Base-by-base conservation (phyloP, 2,888 invertebrate species). In the Cataglyphis altisquamis region DNA sequence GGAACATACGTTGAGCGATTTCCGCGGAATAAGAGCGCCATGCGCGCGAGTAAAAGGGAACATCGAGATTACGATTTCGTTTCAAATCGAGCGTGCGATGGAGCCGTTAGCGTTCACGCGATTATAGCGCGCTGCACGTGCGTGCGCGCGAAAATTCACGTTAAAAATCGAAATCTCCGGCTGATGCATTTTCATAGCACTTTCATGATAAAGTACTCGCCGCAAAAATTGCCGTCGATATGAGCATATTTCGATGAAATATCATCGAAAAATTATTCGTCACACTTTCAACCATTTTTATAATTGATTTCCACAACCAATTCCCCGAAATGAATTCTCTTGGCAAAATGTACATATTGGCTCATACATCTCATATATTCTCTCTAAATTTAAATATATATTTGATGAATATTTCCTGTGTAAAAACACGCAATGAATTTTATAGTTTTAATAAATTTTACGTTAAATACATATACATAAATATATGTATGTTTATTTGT, bases 81-180 rank as follows among this genome's bases (percentile, higher is more conserved):
- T 62, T 83, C 41, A 75, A 86, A 85, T 84, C 67, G 80, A 82
- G 78, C 82, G 82, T 66, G 63, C 70, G 73, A 63, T 70, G 36
- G 41, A 84, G 57, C 18, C 64, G 45, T 21, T 39, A 32, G 36
- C 21, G 25, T 62, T 67, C 52, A 36, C 64, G 41, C 18, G 45
- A 73, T 63, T 36, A 25, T 18, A 36, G 52, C 12, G 41, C 39
- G 21, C 2, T 25, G 70, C 18, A 15, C 25, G 39, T 32, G 12
- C 12, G 39, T 29, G 29, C 12, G 36, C n/a, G 45, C 21, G 57
- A 66, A 66, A 75, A 67, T 78, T 68, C 68, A 18, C 62, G 39
- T 67, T 45, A 12, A 81, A 74, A 81, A 52, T 63, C 52, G 39
- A 81, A 55, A 55, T 10, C 18, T 15, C 25, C 21, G 10, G 15